These are phyloP conservation scores for Pangasianodon hypophthalmus DNA, from an alignment of 2,113 vertebrate genomes.

Conservation along the genomic window DNA sequence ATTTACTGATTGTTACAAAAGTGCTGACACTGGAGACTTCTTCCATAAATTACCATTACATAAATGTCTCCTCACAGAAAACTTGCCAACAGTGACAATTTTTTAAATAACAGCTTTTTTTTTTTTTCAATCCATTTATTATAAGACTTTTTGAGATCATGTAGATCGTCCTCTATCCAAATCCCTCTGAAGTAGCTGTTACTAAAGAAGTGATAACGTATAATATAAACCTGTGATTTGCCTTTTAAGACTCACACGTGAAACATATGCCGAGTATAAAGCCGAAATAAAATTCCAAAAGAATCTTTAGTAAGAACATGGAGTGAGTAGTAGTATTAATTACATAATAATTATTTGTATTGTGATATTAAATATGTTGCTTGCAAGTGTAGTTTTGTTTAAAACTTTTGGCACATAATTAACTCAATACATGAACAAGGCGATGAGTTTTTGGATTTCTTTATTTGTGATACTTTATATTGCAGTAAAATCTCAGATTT, in stretches of 20 bases:
- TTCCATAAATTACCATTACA: not conserved
- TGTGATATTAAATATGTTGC: not conserved
- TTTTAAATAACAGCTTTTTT: not conserved
- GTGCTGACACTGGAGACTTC: not conserved
- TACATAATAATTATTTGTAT: not conserved
- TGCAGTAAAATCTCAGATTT: not conserved
- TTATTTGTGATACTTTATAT: not conserved
- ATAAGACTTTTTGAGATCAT: not conserved
- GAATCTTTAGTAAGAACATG: not conserved
- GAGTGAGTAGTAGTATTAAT: not conserved
- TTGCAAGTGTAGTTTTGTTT: not conserved
- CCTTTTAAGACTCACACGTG: not conserved
- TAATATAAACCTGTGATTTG: not conserved
- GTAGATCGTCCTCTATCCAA: not conserved
- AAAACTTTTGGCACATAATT: slow-evolving; percentile 20
- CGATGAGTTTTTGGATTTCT: not conserved
- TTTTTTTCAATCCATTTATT: not conserved
- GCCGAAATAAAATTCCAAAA: not conserved
- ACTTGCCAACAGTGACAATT: not conserved
- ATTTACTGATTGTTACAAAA: not conserved
- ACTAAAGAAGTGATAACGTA: not conserved
- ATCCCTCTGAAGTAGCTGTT: not conserved
- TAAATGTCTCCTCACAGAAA: not conserved
- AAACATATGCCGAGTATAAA: not conserved
- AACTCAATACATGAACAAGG: not conserved